phyloP scores from a whole-genome alignment of 92 coral and sea anemone genomes.

The Zoanthus sansibaricus region DNA sequence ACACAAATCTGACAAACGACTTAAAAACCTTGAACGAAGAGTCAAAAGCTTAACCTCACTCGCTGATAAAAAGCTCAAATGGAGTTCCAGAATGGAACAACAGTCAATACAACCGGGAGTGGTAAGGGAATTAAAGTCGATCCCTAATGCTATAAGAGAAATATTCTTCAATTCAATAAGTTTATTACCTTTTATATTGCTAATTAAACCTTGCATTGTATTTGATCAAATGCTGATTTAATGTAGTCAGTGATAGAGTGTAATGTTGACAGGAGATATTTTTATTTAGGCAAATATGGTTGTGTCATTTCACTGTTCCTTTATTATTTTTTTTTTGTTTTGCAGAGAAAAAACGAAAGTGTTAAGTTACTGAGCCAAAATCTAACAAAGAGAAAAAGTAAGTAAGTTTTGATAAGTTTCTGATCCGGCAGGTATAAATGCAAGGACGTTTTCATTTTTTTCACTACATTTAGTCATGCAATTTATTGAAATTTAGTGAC shows the following conservation, averaged over 20 bases:
- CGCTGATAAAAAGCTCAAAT: background rate
- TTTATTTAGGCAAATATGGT: background rate
- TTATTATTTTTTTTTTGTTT: background rate
- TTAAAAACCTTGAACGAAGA: background rate
- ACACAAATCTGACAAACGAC: background rate
- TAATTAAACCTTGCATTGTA: no score
- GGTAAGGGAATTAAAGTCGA: no score
- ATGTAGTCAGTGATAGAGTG: background rate
- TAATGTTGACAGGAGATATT: background rate
- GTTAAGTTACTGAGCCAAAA: background rate
- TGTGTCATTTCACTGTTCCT: background rate
- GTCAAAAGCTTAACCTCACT: background rate
- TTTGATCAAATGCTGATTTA: no score
- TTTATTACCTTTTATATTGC: no score
- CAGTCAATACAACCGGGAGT: no score
- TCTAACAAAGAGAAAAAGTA: background rate
- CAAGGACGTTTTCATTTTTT: background rate
- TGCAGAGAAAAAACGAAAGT: conserved; percentile 3
- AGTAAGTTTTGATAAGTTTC: background rate
- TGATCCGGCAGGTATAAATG: background rate
- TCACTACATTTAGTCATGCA: background rate
- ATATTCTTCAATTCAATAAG: no score
- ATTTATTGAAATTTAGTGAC: background rate
- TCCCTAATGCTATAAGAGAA: no score
- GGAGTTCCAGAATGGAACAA: no score